Conservation (phyloP, 1,140 invertebrate species). For the Drosophila chauvacae region DNA sequence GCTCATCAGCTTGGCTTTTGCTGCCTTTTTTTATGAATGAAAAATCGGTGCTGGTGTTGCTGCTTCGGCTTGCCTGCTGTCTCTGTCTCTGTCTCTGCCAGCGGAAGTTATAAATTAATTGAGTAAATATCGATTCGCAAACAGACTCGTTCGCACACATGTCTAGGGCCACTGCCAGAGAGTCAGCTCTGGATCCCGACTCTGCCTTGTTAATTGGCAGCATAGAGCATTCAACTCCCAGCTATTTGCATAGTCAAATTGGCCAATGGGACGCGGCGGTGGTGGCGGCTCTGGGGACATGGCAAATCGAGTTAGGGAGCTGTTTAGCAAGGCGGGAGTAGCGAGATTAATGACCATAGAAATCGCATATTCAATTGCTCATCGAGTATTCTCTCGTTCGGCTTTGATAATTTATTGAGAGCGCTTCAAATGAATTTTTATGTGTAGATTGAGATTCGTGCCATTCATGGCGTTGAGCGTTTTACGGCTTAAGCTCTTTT, state of each 20-base stretch:
- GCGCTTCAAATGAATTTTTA: constrained; percentile 70
- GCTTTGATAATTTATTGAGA: constrained; percentile 80
- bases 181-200: neutral
- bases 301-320: constrained; percentile 39
- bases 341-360: constrained; percentile 76
- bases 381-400: constrained; percentile 62
- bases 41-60: constrained; percentile 59
- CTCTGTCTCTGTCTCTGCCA: constrained; percentile 48
- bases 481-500: constrained; percentile 60
- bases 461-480: constrained; percentile 24
- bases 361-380: constrained; percentile 72
- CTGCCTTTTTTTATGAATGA: constrained; percentile 73
- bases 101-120: constrained; percentile 83
- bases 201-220: constrained; percentile 72
- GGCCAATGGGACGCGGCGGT: constrained; percentile 24
- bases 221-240: constrained; percentile 48
- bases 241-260: constrained; percentile 78
- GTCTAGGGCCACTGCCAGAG: constrained; percentile 25
- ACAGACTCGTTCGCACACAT: constrained; percentile 24
- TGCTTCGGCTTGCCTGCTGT: neutral
- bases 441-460: constrained; percentile 21
- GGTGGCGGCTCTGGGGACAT: neutral
- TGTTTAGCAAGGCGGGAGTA: constrained; percentile 26
- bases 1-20: constrained; percentile 51
- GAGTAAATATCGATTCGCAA: constrained; percentile 80